These are phyloP conservation scores for Tethea ocularis DNA, from an alignment of 2,888 invertebrate genomes.

Conservation along the genomic window DNA sequence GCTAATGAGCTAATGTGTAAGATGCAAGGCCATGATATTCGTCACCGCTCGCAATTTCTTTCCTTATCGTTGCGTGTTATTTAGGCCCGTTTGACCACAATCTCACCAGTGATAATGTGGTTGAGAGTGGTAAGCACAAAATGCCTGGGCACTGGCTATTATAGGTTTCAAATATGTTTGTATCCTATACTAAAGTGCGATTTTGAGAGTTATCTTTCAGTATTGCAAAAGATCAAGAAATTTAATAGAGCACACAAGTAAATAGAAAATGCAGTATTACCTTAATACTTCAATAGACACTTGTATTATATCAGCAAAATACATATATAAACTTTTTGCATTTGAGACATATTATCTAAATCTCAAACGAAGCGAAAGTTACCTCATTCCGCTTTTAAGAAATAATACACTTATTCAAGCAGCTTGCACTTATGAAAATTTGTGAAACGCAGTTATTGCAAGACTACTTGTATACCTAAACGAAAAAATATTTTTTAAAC, in stretches of 20 bases:
- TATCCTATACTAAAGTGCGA: too few relatives aligned
- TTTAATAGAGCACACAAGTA: slow-evolving; percentile 8
- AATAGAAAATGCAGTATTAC: slow-evolving; percentile 21
- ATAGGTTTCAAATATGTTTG: too few relatives aligned
- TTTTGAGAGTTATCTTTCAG: background rate
- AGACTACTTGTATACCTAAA: background rate
- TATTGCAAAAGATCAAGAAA: background rate
- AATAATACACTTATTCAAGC: background rate
- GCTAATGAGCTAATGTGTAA: too few relatives aligned
- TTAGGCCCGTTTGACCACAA: background rate
- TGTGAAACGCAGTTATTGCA: background rate
- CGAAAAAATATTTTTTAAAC: background rate
- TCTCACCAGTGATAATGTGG: background rate
- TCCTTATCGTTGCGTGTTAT: too few relatives aligned
- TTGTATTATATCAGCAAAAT: slow-evolving; percentile 15
- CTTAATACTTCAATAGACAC: slow-evolving; percentile 25
- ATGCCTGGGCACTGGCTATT: too few relatives aligned
- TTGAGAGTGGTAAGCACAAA: too few relatives aligned
- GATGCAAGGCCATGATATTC: too few relatives aligned
- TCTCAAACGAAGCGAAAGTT: background rate
- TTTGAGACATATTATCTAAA: too few relatives aligned
- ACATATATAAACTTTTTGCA: slow-evolving; percentile 15
- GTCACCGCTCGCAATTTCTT: too few relatives aligned
- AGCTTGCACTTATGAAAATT: background rate
- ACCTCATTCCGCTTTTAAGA: background rate